These are phyloP conservation scores for Poeciliopsis turrubarensis DNA, from an alignment of 2,113 vertebrate genomes.

Conservation along the genomic window DNA sequence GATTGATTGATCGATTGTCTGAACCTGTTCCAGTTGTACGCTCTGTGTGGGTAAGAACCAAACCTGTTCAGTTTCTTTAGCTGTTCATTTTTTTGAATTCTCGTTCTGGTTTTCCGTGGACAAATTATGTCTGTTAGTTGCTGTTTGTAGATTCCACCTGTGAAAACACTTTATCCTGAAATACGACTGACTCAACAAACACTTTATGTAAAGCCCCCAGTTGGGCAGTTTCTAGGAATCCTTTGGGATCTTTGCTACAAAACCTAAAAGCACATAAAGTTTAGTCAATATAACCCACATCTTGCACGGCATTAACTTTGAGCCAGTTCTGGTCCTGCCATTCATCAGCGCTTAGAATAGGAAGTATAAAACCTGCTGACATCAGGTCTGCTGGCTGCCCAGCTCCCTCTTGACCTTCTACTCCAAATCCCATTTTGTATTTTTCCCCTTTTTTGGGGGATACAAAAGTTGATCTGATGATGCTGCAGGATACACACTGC, in stretches of 20 bases:
- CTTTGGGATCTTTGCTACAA: background rate
- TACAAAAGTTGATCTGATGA: conserved; percentile 9
- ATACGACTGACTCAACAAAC: background rate
- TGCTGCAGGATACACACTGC: conserved; percentile 38
- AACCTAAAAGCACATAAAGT: background rate
- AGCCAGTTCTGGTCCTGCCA: background rate
- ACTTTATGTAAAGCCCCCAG: background rate
- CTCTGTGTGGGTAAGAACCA: background rate
- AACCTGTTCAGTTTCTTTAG: background rate
- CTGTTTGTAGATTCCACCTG: background rate
- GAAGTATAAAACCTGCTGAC: background rate
- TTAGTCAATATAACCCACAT: background rate
- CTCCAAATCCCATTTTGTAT: background rate
- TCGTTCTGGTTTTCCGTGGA: background rate
- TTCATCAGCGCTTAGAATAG: background rate
- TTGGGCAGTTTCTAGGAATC: background rate
- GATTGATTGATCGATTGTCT: background rate
- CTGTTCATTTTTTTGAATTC: background rate
- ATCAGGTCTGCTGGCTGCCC: background rate
- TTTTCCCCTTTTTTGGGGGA: background rate
- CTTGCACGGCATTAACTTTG: background rate
- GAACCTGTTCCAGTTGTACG: background rate
- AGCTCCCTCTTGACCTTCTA: background rate
- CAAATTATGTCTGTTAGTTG: background rate
- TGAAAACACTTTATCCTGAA: background rate